These are phyloP conservation scores for Aromia moschata DNA, from an alignment of 2,888 invertebrate species.

Conservation along the genomic window DNA sequence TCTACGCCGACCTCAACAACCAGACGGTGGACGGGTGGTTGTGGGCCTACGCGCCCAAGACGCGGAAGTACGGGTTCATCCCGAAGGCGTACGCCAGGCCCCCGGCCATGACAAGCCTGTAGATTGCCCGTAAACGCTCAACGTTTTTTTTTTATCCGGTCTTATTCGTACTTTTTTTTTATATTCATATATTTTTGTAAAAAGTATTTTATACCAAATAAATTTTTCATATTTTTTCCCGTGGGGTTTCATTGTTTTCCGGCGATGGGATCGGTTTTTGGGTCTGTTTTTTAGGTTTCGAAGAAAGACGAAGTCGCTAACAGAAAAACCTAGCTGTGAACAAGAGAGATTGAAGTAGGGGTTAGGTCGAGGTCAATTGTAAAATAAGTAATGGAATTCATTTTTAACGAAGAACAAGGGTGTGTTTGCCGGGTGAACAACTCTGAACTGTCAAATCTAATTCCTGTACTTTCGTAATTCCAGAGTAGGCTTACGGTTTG, in stretches of 20 bases:
- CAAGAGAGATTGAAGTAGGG: no score
- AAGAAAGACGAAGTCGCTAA: not conserved
- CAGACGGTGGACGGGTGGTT: conserved; percentile 95
- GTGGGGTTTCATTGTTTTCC: not conserved
- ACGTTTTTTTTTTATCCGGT: conserved; percentile 23
- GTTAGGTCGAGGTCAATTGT: no score
- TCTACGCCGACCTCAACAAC: conserved; percentile 92
- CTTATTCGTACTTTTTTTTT: conserved; percentile 29
- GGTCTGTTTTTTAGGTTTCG: not conserved
- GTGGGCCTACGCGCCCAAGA: conserved; percentile 94
- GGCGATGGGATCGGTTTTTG: not conserved
- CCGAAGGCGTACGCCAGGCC: conserved; percentile 94
- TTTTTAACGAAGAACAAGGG: no score
- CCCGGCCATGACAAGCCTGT: conserved; percentile 88
- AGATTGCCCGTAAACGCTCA: conserved; percentile 35
- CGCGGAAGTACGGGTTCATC: conserved; percentile 92
- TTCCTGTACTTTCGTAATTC: no score
- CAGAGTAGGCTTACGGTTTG: no score
- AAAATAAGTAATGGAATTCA: no score
- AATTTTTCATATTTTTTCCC: conserved; percentile 35
- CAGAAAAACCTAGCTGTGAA: not conserved
- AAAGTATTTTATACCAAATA: conserved; percentile 47
- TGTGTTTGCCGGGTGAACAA: no score
- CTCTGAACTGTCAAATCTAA: no score
- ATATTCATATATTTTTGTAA: conserved; percentile 41